A percentile compares a stretch with the other conserved stretches of the same genome.
phyloP scores from a whole-genome alignment of 92 coral and sea anemone species.

The Phymanthus crucifer region DNA sequence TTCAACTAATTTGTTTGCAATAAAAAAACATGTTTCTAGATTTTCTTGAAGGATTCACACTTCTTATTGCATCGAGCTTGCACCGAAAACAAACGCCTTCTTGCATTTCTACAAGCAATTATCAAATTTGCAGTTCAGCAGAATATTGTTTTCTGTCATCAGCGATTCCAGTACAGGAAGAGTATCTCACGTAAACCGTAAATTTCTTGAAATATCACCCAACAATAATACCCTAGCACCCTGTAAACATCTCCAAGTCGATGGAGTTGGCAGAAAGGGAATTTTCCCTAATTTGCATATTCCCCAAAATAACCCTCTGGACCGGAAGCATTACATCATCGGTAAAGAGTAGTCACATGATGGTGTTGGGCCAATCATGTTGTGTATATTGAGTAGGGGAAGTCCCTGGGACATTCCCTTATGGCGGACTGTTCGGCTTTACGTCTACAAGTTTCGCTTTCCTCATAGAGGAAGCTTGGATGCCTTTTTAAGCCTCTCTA shows the following conservation, averaged over 20 bases:
- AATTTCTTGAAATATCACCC: not conserved
- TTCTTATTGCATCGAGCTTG: not conserved
- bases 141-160: not conserved
- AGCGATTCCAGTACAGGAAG: not conserved
- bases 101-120: no score
- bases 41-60: not conserved
- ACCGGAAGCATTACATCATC: slow-evolving; percentile 59
- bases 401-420: slow-evolving; percentile 51
- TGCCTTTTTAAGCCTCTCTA: slow-evolving; percentile 14
- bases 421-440: not conserved
- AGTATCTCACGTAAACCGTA: not conserved
- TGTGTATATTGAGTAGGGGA: slow-evolving; percentile 37
- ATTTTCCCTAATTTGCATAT: slow-evolving; percentile 34
- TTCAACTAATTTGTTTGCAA: not conserved
- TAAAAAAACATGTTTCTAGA: not conserved
- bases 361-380: slow-evolving; percentile 36
- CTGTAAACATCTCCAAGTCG: no score
- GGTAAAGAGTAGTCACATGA: slow-evolving; percentile 38
- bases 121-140: not conserved
- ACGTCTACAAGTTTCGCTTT: slow-evolving; percentile 19
- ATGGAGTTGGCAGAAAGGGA: not conserved
- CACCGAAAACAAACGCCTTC: not conserved
- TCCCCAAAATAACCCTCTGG: not conserved
- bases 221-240: not conserved
- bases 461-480: slow-evolving; percentile 32